A percentile compares a stretch with the other conserved stretches of the same genome.
Conservation (phyloP, 2,113 vertebrate species). For the Ornithorhynchus anatinus region DNA sequence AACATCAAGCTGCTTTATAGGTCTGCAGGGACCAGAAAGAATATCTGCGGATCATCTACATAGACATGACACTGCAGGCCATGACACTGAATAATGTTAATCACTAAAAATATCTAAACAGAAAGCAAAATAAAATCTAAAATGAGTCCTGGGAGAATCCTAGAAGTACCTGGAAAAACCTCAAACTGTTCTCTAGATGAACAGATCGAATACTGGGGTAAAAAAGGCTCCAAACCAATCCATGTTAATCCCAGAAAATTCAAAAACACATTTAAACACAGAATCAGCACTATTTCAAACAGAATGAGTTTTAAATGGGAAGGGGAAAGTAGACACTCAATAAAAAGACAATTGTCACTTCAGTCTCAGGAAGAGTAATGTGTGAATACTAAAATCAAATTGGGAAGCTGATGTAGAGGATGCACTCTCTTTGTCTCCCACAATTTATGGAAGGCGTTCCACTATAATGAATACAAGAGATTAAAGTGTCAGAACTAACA, state of each 20-base stretch:
- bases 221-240: constrained; percentile 15
- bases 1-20: constrained; percentile 51
- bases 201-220: constrained; percentile 16
- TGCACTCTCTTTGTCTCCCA: too few species aligned
- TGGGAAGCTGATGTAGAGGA: too few species aligned
- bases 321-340: not conserved
- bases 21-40: constrained; percentile 46
- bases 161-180: constrained; percentile 20
- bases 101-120: constrained; percentile 54
- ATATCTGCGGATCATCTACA: constrained; percentile 38
- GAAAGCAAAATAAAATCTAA: constrained; percentile 47
- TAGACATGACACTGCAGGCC: constrained; percentile 37
- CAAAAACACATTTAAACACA: constrained; percentile 1
- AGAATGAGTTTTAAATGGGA: not conserved
- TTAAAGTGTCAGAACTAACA: too few species aligned
- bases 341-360: not conserved
- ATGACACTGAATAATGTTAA: constrained; percentile 39
- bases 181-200: constrained; percentile 39
- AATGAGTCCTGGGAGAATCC: constrained; percentile 9
- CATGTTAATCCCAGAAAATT: constrained; percentile 34
- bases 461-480: too few species aligned
- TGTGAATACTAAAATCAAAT: too few species aligned
- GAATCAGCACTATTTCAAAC: not conserved
- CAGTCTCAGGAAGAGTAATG: not conserved
- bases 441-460: too few species aligned